phyloP scores from a whole-genome alignment of 1,140 invertebrate genomes.

The Diplogasteroides magnus region DNA sequence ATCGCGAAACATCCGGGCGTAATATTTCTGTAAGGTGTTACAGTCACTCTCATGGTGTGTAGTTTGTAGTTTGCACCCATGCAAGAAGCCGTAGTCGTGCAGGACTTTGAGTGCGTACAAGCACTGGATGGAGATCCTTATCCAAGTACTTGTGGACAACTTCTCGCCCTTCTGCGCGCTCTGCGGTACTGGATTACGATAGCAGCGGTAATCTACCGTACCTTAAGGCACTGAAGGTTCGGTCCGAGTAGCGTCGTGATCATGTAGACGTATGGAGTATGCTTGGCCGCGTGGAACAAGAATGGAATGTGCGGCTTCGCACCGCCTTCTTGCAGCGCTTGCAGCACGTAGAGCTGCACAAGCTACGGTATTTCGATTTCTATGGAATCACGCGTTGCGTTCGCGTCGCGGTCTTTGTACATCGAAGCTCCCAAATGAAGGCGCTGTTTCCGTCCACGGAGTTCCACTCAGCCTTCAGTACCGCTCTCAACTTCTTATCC shows the following conservation, averaged over 20 bases:
- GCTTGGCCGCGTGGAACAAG: conserved; percentile 25
- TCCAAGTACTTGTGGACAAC: not conserved
- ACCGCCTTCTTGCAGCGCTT: conserved; percentile 15
- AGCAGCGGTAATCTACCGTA: not conserved
- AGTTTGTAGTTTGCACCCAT: not conserved
- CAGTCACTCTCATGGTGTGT: not conserved
- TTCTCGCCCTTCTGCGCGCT: not conserved
- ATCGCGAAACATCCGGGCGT: conserved; percentile 44
- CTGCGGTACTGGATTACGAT: not conserved
- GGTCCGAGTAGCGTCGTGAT: conserved; percentile 31
- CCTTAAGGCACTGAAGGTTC: conserved; percentile 20
- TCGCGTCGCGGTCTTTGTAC: not conserved
- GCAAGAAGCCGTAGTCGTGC: not conserved
- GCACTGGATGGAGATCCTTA: not conserved
- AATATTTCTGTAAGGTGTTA: conserved; percentile 25
- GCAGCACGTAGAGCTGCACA: conserved; percentile 17
- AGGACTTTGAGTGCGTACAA: not conserved
- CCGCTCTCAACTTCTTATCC: too few species aligned
- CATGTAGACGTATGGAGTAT: conserved; percentile 31
- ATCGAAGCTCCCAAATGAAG: conserved; percentile 28
- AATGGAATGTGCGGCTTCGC: conserved; percentile 22
- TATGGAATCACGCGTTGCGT: not conserved
- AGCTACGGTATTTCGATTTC: not conserved
- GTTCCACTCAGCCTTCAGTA: conserved; percentile 33
- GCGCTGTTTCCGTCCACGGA: conserved; percentile 28